Base-by-base conservation (phyloP, 64 coral and sea anemone species). In the Cladopsammia gracilis region DNA sequence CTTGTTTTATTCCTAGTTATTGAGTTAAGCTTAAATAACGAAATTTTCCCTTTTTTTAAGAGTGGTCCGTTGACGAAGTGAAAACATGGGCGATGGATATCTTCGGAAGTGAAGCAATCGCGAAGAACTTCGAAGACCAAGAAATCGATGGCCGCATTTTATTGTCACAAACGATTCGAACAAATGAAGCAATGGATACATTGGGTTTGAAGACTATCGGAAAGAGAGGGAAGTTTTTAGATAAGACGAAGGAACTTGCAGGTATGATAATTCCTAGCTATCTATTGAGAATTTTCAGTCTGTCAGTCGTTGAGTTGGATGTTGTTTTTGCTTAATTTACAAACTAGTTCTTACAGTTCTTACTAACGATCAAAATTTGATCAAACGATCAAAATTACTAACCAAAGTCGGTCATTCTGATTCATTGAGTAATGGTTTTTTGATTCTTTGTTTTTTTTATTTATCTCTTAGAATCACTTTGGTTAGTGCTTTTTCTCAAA, bases 61-160 rank as follows among this genome's bases (percentile, higher is more conserved):
- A 20, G 20, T 88, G 86, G 86, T 61, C 23, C 18, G 54, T 72
- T 88, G 52, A 15, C 12, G 53, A 88, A 20, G 86, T 64, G 51
- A 56, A 88, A 62, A 25, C 47, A 5, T 76, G 71, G 71, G 73
- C 19, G 24, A 10, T 74, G 19, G 13, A 88, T 48, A 53, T 25
- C 10, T 76, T 88, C 10, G 86, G 16, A 25, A 57, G 56, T 20
- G 86, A 88, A 62, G 58, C 26, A 6, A 76, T 88, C 0, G 86
- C 54, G 3, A 10, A 76, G 14, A 65, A 88, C 12, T 76, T 88
- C 34, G 43, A 60, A 22, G 54, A 60, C 51, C 57, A 88, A 78
- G 87, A 89, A 48, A 34, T 89, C 22, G 73, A 89, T 68, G 86
- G 86, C 22, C 23, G 23, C 19, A 61, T 74, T 46, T 57, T 76